A percentile compares a stretch with the other conserved stretches of the same genome.
Conservation (phyloP, 1,140 invertebrate species). For the Saccostrea echinata region DNA sequence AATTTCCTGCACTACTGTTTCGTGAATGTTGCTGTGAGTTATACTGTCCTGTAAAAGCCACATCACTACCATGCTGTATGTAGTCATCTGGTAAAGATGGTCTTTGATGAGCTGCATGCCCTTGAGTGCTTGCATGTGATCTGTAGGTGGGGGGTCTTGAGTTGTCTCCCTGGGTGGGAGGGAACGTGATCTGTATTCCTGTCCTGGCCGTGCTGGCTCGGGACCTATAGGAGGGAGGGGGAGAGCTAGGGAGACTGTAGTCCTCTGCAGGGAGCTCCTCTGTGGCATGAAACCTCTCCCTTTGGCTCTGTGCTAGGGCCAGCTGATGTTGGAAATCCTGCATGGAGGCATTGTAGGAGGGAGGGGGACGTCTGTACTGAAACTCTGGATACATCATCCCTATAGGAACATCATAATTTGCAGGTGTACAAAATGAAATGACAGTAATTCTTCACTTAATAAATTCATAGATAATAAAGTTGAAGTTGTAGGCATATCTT, state of each 20-base stretch:
- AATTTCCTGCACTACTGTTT: conserved; percentile 40
- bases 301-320: conserved; percentile 61
- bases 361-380: conserved; percentile 76
- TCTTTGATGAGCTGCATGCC: conserved; percentile 58
- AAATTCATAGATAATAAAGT: too few species aligned
- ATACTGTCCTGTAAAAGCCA: conserved; percentile 63
- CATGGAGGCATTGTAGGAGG: conserved; percentile 78
- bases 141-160: conserved; percentile 78
- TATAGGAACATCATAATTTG: conserved; percentile 56
- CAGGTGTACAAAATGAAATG: too few species aligned
- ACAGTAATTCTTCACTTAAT: too few species aligned
- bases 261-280: conserved; percentile 64
- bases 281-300: conserved; percentile 56
- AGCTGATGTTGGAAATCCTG: conserved; percentile 77
- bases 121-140: conserved; percentile 68
- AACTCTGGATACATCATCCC: conserved; percentile 79
- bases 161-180: conserved; percentile 68
- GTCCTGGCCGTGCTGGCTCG: conserved; percentile 74
- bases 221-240: conserved; percentile 77
- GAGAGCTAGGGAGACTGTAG: conserved; percentile 75
- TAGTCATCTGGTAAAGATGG: conserved; percentile 68
- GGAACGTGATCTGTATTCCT: conserved; percentile 77
- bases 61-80: conserved; percentile 57
- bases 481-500: too few species aligned
- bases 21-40: conserved; percentile 42